These are phyloP conservation scores for Eueides isabella DNA, from an alignment of 1,140 invertebrate species.

Conservation along the genomic window DNA sequence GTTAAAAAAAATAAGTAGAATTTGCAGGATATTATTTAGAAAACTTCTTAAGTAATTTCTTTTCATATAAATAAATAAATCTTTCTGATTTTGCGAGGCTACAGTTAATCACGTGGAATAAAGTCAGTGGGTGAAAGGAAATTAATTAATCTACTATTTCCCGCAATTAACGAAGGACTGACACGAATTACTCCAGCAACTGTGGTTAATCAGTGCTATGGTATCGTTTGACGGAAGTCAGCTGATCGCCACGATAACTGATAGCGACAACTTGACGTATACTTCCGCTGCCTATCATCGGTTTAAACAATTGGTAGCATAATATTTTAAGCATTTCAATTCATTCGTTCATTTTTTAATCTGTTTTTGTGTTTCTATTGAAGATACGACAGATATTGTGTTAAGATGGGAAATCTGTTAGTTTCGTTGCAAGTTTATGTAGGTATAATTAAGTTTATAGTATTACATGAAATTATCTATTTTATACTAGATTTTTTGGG, in stretches of 20 bases:
- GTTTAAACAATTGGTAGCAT: conserved; percentile 22
- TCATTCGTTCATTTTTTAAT: neutral
- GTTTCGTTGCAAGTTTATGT: neutral
- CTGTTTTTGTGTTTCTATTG: neutral
- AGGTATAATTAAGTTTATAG: neutral
- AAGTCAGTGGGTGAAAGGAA: conserved; percentile 69
- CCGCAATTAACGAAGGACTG: conserved; percentile 70
- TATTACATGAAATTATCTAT: too few species aligned
- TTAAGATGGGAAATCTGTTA: neutral
- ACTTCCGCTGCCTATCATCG: conserved; percentile 32
- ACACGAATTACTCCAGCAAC: conserved; percentile 70
- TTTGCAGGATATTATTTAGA: too few species aligned
- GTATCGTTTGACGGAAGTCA: conserved; percentile 48
- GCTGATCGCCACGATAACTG: conserved; percentile 47
- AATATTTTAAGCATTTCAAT: conserved; percentile 11
- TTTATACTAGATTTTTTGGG: too few species aligned
- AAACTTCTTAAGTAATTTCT: neutral
- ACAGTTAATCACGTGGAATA: conserved; percentile 17
- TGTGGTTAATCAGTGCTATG: conserved; percentile 60
- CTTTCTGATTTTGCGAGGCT: neutral
- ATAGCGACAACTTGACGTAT: conserved; percentile 46
- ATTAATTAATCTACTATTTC: conserved; percentile 77
- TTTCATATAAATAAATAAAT: neutral
- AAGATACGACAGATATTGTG: neutral
- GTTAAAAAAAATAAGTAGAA: neutral